A percentile compares a stretch with the other conserved stretches of the same genome.
Evolutionary conservation across 2,113 vertebrate species (phyloP).

Genomic region (Hymenochirus boettgeri): DNA sequence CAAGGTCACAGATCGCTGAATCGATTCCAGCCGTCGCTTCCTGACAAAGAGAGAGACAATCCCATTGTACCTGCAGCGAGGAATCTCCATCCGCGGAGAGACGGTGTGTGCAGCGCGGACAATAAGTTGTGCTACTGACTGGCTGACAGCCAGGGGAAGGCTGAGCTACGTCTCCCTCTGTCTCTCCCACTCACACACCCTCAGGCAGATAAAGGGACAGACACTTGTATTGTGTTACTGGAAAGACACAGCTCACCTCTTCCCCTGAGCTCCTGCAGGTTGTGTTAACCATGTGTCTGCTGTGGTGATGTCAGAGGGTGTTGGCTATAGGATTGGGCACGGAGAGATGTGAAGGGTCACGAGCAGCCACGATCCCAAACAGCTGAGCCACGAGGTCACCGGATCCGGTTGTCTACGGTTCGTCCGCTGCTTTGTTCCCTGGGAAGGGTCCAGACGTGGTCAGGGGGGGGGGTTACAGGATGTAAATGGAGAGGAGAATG

Average conservation of each 20-base stretch:
- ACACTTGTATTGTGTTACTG: no score
- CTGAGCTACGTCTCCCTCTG: constrained; percentile 42
- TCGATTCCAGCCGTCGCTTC: constrained; percentile 18
- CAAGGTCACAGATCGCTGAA: constrained; percentile 54
- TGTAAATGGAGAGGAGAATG: constrained; percentile 59
- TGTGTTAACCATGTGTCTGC: constrained; percentile 28
- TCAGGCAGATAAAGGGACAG: constrained; percentile 17
- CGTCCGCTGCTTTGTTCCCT: constrained; percentile 10
- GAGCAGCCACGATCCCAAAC: constrained; percentile 37
- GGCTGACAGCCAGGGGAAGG: constrained; percentile 62
- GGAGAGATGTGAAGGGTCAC: constrained; percentile 45
- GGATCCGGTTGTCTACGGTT: constrained; percentile 39
- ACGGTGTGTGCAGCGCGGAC: constrained; percentile 61
- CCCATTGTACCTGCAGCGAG: constrained; percentile 56
- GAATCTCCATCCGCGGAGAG: constrained; percentile 54
- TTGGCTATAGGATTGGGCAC: constrained; percentile 55
- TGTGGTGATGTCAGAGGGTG: constrained; percentile 65
- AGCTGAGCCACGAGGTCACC: no score
- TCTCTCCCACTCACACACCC: constrained; percentile 31
- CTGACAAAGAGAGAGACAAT: constrained; percentile 24
- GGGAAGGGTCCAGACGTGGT: no score
- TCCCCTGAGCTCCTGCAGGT: constrained; percentile 23
- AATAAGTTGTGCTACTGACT: constrained; percentile 59
- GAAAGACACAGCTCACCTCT: constrained; percentile 43
- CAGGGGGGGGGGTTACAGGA: constrained; percentile 44